Evolutionary conservation across 2,888 invertebrate genomes (phyloP).

Genomic region (Cosmia trapezina): DNA sequence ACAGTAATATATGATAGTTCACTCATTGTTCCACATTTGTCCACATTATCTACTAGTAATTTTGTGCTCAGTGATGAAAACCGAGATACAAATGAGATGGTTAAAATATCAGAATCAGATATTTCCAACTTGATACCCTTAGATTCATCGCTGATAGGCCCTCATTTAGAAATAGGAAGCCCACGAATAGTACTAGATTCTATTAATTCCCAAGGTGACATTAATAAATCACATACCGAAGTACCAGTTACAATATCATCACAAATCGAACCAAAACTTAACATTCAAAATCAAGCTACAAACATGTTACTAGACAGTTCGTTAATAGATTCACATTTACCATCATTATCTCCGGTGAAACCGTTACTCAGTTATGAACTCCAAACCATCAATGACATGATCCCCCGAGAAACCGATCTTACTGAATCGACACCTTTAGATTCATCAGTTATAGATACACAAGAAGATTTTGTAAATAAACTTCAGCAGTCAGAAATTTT

Average conservation of each 20-base stretch:
- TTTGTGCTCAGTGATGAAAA: background rate
- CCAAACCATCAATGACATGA: background rate
- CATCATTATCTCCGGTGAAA: background rate
- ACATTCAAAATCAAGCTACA: background rate
- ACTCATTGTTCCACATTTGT: slow-evolving; percentile 5
- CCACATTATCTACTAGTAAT: background rate
- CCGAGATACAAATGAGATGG: background rate
- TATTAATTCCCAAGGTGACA: background rate
- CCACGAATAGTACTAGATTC: background rate
- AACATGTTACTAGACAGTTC: slow-evolving; percentile 1
- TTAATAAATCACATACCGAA: background rate
- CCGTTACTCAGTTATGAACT: background rate
- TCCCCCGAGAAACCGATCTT: background rate
- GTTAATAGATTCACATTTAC: background rate
- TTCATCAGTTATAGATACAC: background rate
- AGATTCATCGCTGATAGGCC: slow-evolving; percentile 19
- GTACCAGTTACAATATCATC: background rate
- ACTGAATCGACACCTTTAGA: background rate
- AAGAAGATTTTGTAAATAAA: background rate
- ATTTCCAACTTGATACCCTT: background rate
- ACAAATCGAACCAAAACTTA: background rate
- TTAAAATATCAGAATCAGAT: background rate
- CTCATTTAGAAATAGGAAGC: background rate
- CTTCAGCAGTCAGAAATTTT: background rate
- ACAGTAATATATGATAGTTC: background rate